Evolutionary conservation across 2,113 vertebrate genomes (phyloP).

Genomic region (Engraulis encrasicolus): DNA sequence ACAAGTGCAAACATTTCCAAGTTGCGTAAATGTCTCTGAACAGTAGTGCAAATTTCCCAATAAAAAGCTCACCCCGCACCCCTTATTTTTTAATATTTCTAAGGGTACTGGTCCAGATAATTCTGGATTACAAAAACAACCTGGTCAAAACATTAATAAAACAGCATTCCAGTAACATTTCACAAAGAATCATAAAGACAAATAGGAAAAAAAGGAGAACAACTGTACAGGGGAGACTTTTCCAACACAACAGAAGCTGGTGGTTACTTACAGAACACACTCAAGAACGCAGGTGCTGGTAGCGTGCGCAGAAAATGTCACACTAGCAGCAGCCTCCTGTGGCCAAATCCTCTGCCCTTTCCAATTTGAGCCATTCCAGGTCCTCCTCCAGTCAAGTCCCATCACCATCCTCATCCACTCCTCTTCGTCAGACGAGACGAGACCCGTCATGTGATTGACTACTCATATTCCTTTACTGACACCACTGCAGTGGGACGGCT

Average conservation of each 20-base stretch:
- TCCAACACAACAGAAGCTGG: conserved; percentile 10
- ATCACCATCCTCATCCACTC: no score
- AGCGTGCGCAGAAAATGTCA: conserved; percentile 6
- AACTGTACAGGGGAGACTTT: background rate
- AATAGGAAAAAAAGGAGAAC: background rate
- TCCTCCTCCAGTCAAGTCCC: conserved; percentile 37
- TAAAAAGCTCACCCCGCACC: no score
- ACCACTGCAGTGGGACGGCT: background rate
- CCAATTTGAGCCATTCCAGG: conserved; percentile 18
- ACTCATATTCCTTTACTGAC: conserved; percentile 1
- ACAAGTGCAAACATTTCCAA: no score
- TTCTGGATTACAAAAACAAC: no score
- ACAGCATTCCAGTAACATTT: no score
- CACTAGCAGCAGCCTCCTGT: background rate
- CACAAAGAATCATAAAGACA: no score
- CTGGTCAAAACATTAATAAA: no score
- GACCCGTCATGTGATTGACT: conserved; percentile 25
- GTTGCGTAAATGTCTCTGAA: no score
- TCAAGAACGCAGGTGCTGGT: conserved; percentile 9
- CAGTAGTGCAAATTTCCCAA: no score
- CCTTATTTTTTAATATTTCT: no score
- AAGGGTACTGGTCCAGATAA: no score
- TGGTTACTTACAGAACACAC: conserved; percentile 17
- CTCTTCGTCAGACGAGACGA: background rate
- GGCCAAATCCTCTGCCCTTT: conserved; percentile 65